Base-by-base conservation (phyloP, 2,888 invertebrate genomes). In the Idaea straminata region DNA sequence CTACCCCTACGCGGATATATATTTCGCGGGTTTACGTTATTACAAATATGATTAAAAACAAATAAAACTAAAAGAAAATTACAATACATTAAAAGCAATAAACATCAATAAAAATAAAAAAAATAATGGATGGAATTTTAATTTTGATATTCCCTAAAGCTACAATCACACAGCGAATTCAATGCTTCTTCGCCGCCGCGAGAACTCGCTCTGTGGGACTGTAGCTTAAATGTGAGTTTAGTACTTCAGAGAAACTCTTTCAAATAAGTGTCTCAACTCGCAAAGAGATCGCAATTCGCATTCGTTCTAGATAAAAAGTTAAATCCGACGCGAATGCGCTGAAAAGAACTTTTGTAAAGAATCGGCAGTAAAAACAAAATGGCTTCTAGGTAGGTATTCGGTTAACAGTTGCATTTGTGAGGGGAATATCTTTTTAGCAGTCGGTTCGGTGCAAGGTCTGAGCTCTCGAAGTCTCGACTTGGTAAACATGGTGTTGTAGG, bases 331-430 rank as follows among this genome's bases (percentile, higher is more conserved):
- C 47, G 47, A 47, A 47, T 5, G 13, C 47, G 47, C 62, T 35
- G 62, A 34, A 61, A 47, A 61, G 57, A 57, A 47, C 66, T 62
- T 62, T 63, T 58, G 61, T 57, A 67, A 63, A 61, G 66, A 69
- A 69, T 71, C 69, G 67, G 63, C 67, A 64, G 60, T 69, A 66
- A 71, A 70, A 71, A 69, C 67, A 71, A 69, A 70, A 62, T 69
- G 60, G 58, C 61, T 66, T 35, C 66, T 66, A 68, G 58, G 15
- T 47, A 47, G 58, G 16, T 58, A 16, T 58, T 59, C 34, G 16
- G 59, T 59, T 61, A 68, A 65, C 67, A 36, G 65, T 68, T 62
- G 67, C 60, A 47, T 47, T 13, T 47, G 47, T 47, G 47, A 13
- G 13, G 47, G 47, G 47, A 47, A 47, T 47, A 47, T 47, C 47